These are phyloP conservation scores for Dendronephthya gigantea DNA, from an alignment of 64 coral and sea anemone genomes.

Conservation along the genomic window DNA sequence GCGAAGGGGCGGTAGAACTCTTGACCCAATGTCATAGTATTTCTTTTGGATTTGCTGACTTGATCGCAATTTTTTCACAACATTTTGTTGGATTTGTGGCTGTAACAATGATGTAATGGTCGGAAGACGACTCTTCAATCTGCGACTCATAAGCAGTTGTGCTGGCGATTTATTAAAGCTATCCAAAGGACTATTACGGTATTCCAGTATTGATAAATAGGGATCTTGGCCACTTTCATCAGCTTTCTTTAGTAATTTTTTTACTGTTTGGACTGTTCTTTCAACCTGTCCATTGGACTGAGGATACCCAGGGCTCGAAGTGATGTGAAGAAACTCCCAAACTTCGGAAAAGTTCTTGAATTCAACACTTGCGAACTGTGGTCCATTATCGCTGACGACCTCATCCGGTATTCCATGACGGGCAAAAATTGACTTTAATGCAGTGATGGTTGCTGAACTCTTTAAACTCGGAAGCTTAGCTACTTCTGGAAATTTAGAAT, in stretches of 20 bases:
- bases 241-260: not conserved
- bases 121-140: not conserved
- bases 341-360: not conserved
- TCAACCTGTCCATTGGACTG: not conserved
- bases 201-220: not conserved
- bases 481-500: not conserved
- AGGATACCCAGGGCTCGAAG: not conserved
- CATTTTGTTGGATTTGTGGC: not conserved
- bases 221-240: not conserved
- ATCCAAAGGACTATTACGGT: not conserved
- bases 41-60: not conserved
- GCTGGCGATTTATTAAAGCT: not conserved
- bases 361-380: slow-evolving; percentile 9
- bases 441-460: slow-evolving; percentile 23
- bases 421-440: slow-evolving; percentile 35
- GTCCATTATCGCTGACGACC: slow-evolving; percentile 32
- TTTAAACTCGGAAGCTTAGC: slow-evolving; percentile 20
- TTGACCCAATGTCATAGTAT: not conserved
- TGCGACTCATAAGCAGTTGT: not conserved
- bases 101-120: not conserved
- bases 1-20: not conserved
- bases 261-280: slow-evolving; percentile 2
- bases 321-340: not conserved
- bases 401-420: slow-evolving; percentile 36
- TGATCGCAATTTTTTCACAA: not conserved